Percentiles rank a stretch among this genome's conserved stretches.
Conservation (phyloP, 2,113 vertebrate species). For the Phyllostomus discolor region DNA sequence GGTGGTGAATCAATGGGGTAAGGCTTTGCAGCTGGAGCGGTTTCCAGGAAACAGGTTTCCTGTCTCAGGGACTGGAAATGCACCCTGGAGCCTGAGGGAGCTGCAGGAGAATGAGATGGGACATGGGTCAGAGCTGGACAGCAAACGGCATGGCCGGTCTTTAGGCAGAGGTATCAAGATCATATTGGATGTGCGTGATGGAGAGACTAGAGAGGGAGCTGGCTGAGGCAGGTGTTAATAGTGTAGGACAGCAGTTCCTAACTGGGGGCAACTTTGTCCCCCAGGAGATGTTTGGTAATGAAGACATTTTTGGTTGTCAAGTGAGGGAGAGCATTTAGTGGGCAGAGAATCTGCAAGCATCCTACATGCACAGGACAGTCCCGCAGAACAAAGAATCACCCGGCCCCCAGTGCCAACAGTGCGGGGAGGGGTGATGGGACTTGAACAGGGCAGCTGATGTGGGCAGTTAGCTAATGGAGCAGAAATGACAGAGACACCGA, state of each 20-base stretch:
- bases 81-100: neutral
- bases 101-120: neutral
- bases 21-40: neutral
- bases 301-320: neutral
- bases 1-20: neutral
- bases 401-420: neutral
- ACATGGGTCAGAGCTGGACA: neutral
- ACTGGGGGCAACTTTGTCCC: neutral
- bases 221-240: neutral
- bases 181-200: fast-evolving
- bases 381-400: neutral
- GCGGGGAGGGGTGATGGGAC: neutral
- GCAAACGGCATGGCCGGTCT: neutral
- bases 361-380: neutral
- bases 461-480: no score
- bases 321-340: neutral
- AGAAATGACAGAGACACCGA: neutral
- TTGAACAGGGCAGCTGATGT: neutral
- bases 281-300: neutral
- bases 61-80: neutral
- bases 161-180: neutral
- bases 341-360: neutral
- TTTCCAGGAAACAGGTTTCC: neutral
- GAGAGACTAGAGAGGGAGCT: neutral
- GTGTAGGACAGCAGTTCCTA: neutral